phyloP scores from a whole-genome alignment of 2,113 vertebrate genomes.

The Protobothrops flavoviridis region DNA sequence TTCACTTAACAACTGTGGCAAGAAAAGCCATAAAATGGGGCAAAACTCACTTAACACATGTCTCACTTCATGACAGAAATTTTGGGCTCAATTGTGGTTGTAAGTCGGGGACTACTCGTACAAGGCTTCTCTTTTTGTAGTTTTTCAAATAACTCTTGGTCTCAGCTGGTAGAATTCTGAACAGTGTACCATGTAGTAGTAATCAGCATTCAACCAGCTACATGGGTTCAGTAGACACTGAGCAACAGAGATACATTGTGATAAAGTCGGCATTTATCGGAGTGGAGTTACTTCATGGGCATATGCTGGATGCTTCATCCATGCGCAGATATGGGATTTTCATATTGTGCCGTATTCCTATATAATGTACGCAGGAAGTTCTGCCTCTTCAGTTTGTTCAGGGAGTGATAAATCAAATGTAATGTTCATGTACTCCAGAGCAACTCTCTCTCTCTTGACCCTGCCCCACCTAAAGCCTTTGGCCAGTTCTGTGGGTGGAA shows the following conservation, averaged over 20 bases:
- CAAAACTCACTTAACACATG: neutral
- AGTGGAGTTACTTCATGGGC: neutral
- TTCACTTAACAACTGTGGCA: neutral
- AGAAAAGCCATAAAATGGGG: neutral
- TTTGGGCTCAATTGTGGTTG: neutral
- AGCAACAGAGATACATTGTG: neutral
- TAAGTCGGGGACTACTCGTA: neutral
- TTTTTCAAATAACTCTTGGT: neutral
- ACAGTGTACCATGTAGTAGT: neutral
- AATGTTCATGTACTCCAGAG: conserved; percentile 8
- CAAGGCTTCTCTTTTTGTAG: neutral
- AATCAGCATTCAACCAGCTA: neutral
- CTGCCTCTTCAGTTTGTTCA: neutral
- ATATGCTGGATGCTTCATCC: neutral
- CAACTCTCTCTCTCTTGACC: neutral
- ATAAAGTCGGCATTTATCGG: neutral
- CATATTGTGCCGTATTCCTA: neutral
- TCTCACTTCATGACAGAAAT: neutral
- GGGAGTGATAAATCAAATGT: conserved; percentile 7
- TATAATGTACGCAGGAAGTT: neutral
- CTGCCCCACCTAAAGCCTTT: conserved; percentile 2
- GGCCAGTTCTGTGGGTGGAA: conserved; percentile 10
- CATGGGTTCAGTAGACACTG: neutral
- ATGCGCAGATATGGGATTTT: neutral
- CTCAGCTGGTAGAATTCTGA: neutral